phyloP scores from a whole-genome alignment of 2,888 invertebrate genomes.

The Lasioglossum malachurum region DNA sequence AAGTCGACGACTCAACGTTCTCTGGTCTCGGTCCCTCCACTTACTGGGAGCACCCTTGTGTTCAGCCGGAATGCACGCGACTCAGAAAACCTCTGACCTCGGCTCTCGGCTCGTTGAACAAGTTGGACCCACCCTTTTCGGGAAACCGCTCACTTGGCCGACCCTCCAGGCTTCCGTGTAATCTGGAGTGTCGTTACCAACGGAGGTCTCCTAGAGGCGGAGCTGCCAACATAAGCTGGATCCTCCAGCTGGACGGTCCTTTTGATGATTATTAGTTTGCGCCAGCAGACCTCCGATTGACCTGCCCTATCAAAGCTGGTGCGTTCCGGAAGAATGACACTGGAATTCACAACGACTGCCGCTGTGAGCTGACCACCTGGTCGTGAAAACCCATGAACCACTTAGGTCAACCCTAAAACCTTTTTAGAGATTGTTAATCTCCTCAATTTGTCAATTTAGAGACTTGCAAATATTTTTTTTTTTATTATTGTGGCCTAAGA shows the following conservation, averaged over 20 bases:
- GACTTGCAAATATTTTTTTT: neutral
- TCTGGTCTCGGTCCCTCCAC: neutral
- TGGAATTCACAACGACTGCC: neutral
- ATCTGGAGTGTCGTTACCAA: slow-evolving; percentile 1
- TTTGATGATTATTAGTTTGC: slow-evolving; percentile 4
- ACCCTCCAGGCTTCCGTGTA: slow-evolving; percentile 15
- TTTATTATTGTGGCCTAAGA: too few species aligned
- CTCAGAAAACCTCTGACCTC: slow-evolving; percentile 15
- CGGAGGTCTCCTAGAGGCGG: neutral
- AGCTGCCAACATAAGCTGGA: neutral
- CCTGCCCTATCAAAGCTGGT: neutral
- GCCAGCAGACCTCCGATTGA: neutral
- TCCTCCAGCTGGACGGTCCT: neutral
- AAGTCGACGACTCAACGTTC: neutral
- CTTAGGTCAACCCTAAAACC: neutral
- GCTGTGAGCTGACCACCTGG: neutral
- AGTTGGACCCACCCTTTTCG: slow-evolving; percentile 12
- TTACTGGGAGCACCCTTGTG: neutral
- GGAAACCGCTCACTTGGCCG: slow-evolving; percentile 10
- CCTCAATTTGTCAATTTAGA: neutral
- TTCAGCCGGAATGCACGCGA: neutral
- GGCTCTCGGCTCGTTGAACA: slow-evolving; percentile 6
- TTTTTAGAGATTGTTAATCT: neutral
- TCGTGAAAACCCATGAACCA: neutral
- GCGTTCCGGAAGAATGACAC: neutral